Evolutionary conservation across 1,140 invertebrate genomes (phyloP), one percentile per base, ranked within the genome.

Genomic region (Diachasma alloeum): DNA sequence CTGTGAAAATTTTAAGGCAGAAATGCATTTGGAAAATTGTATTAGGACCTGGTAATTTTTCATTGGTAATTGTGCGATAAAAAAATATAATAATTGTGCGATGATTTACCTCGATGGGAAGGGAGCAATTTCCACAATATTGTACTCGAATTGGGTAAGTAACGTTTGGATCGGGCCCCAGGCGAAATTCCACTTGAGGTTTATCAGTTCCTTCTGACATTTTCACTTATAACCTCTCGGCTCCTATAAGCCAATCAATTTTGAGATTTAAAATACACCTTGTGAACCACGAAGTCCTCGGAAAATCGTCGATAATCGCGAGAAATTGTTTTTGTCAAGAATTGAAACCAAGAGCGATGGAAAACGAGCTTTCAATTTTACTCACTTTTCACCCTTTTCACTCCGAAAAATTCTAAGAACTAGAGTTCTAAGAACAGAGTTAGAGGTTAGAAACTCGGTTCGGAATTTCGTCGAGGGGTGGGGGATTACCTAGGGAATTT

Each of bases 111-210:
- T 98, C 97, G 85, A 97, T 94, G 10, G 97, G 97, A 92, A 98
- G 95, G 42, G 94, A 94, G 91, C 97, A 98, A 90, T 98, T 97
- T 78, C 97, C 97, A 90, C 97, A 99, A 90, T 99, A 99, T 71
- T 94, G 88, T 70, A 99, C 95, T 85, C 92, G 93, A 74, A 98
- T 86, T n/a, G 97, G 97, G 90, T 98, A 98, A 71, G 85, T 90
- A 15, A 94, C 86, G 48, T 91, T 90, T 74, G 90, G 85, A 83
- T 89, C 88, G 13, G 92, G 91, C 39, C 92, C 92, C 74, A 88
- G 79, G 36, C 83, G 83, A 77, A 87, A 83, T 79, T 85, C 79
- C 19, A 26, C 24, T 2, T 26, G 59, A 8, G 59, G 24, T 63
- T 31, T 31, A 24, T 63, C 59, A 63, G 4, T 63, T 63, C 6